phyloP scores from a whole-genome alignment of 2,113 vertebrate genomes.

The Isichthys henryi region DNA sequence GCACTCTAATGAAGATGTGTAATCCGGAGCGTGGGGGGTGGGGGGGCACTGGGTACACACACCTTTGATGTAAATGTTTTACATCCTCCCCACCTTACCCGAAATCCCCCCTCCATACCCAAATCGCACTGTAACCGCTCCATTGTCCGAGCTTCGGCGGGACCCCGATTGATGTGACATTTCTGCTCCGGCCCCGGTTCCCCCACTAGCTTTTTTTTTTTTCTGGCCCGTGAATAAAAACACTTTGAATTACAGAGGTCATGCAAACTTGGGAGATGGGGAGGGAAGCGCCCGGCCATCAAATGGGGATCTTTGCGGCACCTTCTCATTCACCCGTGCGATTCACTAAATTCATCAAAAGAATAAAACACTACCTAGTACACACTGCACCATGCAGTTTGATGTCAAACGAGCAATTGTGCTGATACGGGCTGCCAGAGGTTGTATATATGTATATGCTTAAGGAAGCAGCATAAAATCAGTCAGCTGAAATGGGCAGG shows the following conservation, averaged over 20 bases:
- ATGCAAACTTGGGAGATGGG: constrained; percentile 33
- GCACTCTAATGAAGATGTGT: constrained; percentile 51
- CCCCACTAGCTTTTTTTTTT: constrained; percentile 6
- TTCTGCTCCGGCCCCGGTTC: background rate
- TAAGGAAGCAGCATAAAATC: background rate
- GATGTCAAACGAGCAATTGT: constrained; percentile 39
- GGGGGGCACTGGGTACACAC: constrained; percentile 34
- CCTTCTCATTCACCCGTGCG: constrained; percentile 37
- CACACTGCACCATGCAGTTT: constrained; percentile 26
- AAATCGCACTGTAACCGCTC: constrained; percentile 7
- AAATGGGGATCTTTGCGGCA: constrained; percentile 36
- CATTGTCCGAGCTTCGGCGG: constrained; percentile 28
- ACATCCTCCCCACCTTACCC: constrained; percentile 28
- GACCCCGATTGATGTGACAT: constrained; percentile 31
- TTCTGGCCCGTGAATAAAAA: constrained; percentile 44
- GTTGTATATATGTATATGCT: background rate
- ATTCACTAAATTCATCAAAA: constrained; percentile 37
- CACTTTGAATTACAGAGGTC: constrained; percentile 39
- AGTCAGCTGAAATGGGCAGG: background rate
- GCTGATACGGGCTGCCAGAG: background rate
- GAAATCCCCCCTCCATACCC: constrained; percentile 25
- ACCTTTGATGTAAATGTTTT: constrained; percentile 55
- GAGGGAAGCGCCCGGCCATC: constrained; percentile 31
- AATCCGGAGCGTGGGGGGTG: constrained; percentile 14
- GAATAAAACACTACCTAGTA: constrained; percentile 40